Evolutionary conservation across 92 coral and sea anemone genomes (phyloP), one percentile per base, ranked within the genome.

Genomic region (Parazoanthus atlanticus): DNA sequence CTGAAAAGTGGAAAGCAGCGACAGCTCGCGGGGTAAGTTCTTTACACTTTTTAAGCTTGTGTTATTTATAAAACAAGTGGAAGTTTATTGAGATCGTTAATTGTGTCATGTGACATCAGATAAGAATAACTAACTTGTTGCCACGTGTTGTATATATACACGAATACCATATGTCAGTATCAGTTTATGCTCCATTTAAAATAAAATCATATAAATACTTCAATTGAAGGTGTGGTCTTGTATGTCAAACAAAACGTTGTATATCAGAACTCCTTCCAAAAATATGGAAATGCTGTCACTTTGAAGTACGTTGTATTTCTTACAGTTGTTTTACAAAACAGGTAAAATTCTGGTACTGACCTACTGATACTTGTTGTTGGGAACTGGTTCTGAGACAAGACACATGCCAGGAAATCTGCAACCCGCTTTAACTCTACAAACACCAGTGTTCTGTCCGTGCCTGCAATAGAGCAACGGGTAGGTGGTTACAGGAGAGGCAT

Each of bases 351-450:
- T 7, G 13, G 3, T 31, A 49, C 91, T 66, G 43, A 96, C 99
- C 99, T 93, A 56, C 96, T 95, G 33, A 97, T 97, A 81, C 99
- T 97, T 71, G 99, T 97, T 8, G 98, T 95, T 28, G 99, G 97
- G 79, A 97, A 97, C 33, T 92, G 93, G 79, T 92, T 90, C 86
- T 95, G 94, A 1, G 99, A 97, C 46, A 97, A 82, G 61, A 92
- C 90, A 79, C 94, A 90, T 1, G 99, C 99, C 88, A 97, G 56
- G 90, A 94, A 97, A 78, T 97, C 99, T 61, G 99, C 99, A 28
- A 91, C 93, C 34, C 99, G 93, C 88, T 92, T 97, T 3, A 96
- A 88, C 92, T 97, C 99, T 49, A 97, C 99, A 85, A 97, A 97
- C 29, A 97, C 98, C 41, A 97, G 93, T 33, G 96, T 94, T 81